These are phyloP conservation scores for Probosciger aterrimus DNA, from an alignment of 2,113 vertebrate species.

Conservation along the genomic window DNA sequence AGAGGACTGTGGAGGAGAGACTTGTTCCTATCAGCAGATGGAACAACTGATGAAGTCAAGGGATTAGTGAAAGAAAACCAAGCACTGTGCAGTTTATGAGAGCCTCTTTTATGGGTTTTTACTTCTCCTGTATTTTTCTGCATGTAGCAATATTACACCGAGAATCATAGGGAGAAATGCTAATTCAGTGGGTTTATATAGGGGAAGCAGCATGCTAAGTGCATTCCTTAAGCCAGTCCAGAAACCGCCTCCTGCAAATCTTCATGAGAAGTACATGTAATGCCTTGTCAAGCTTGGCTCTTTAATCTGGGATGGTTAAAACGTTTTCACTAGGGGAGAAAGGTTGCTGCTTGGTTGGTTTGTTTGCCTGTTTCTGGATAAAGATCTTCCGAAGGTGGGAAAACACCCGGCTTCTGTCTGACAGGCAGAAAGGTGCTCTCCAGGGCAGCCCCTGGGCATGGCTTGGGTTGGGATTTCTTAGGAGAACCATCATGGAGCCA, in stretches of 20 bases:
- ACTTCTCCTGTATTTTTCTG: background rate
- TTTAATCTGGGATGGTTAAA: background rate
- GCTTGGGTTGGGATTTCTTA: background rate
- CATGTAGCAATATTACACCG: background rate
- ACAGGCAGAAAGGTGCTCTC: background rate
- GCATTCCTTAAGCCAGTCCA: slow-evolving; percentile 13
- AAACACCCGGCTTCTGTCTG: background rate
- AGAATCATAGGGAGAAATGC: background rate
- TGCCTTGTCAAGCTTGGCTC: background rate
- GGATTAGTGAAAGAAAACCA: background rate
- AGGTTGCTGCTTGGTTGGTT: background rate
- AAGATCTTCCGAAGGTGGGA: background rate
- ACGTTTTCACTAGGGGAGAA: background rate
- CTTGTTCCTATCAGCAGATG: background rate
- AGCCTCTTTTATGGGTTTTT: background rate
- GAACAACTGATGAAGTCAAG: background rate
- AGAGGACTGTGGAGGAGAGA: background rate
- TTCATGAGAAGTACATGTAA: background rate
- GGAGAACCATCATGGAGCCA: background rate
- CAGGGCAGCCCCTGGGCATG: background rate
- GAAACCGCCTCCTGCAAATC: background rate
- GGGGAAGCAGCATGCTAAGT: background rate
- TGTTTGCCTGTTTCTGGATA: background rate
- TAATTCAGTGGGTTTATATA: background rate
- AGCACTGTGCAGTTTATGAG: background rate